These are phyloP conservation scores for Drosophila ochracea DNA, from an alignment of 2,888 invertebrate genomes.

Conservation along the genomic window DNA sequence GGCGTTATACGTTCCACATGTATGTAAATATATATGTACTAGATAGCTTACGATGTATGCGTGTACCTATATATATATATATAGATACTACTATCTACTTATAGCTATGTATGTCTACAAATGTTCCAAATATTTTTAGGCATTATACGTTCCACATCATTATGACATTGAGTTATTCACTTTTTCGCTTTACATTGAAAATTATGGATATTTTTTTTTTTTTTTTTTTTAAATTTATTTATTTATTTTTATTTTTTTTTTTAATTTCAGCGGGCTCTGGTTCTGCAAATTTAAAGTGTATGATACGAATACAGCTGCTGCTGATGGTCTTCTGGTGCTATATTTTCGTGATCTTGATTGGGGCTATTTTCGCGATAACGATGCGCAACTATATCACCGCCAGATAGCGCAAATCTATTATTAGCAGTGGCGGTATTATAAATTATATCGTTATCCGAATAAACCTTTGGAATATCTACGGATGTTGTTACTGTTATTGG, in stretches of 20 bases:
- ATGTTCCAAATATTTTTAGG: slow-evolving; percentile 48
- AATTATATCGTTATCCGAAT: slow-evolving; percentile 80
- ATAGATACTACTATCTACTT: slow-evolving; percentile 39
- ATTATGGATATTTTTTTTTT: neutral
- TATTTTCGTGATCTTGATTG: slow-evolving; percentile 14
- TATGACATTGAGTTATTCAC: slow-evolving; percentile 40
- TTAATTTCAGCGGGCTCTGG: slow-evolving; percentile 34
- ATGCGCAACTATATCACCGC: slow-evolving; percentile 21
- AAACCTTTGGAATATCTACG: slow-evolving; percentile 77
- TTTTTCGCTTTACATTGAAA: slow-evolving; percentile 13
- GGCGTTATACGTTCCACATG: slow-evolving; percentile 32
- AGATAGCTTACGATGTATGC: slow-evolving; percentile 43
- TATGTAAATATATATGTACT: slow-evolving; percentile 36
- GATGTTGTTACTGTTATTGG: slow-evolving; percentile 58
- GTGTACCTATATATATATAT: slow-evolving; percentile 29
- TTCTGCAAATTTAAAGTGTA: slow-evolving; percentile 52
- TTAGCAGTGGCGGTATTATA: slow-evolving; percentile 43
- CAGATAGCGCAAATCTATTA: slow-evolving; percentile 21
- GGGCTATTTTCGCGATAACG: slow-evolving; percentile 25
- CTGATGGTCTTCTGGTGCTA: slow-evolving; percentile 28
- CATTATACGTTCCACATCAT: slow-evolving; percentile 34
- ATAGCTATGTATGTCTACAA: slow-evolving; percentile 37
- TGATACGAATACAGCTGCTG: slow-evolving; percentile 59
- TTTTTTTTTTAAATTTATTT: neutral
- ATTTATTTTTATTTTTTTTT: slow-evolving; percentile 10